Percentiles rank a stretch among this genome's conserved stretches.
Conservation (phyloP, 2,888 invertebrate species). For the Nudaria mundana region DNA sequence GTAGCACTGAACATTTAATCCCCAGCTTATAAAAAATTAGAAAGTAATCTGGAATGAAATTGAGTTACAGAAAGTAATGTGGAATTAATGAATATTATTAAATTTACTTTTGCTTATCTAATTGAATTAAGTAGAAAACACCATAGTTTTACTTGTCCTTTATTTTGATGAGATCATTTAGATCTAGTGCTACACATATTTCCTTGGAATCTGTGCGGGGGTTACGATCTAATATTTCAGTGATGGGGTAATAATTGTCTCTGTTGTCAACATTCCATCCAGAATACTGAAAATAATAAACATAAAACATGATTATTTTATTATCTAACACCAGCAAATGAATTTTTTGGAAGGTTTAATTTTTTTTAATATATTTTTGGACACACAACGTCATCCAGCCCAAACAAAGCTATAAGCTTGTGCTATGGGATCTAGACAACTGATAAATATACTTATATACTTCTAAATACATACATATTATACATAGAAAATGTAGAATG, state of each 20-base stretch:
- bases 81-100: slow-evolving; percentile 67
- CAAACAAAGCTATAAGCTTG: no score
- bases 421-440: no score
- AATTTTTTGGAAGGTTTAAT: no score
- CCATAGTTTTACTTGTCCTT: slow-evolving; percentile 71
- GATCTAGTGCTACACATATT: slow-evolving; percentile 79
- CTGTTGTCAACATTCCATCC: slow-evolving; percentile 83
- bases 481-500: no score
- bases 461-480: no score
- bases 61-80: slow-evolving; percentile 70
- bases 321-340: no score
- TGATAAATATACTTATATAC: no score
- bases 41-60: slow-evolving; percentile 76
- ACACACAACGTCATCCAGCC: no score
- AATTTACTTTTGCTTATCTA: slow-evolving; percentile 73
- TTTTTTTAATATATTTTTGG: no score
- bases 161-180: slow-evolving; percentile 78
- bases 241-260: slow-evolving; percentile 81
- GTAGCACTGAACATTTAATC: slow-evolving; percentile 72
- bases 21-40: slow-evolving; percentile 73
- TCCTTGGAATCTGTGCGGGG: slow-evolving; percentile 77
- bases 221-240: slow-evolving; percentile 77
- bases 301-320: no score
- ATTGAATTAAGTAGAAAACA: slow-evolving; percentile 65
- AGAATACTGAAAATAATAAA: slow-evolving; percentile 74